phyloP scores from a whole-genome alignment of 2,888 invertebrate species.

The Ectemnius cavifrons region DNA sequence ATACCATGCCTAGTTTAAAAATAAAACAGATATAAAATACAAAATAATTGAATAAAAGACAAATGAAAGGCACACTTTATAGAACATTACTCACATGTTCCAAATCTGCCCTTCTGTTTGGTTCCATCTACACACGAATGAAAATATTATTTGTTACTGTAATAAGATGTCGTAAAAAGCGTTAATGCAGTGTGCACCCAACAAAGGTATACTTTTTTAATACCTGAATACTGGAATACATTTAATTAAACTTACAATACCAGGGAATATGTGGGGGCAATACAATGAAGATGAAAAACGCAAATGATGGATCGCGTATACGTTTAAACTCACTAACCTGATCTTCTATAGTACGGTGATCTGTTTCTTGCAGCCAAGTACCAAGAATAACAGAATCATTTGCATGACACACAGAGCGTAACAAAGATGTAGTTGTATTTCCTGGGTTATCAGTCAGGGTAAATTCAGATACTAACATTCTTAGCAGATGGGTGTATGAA shows the following conservation, averaged over 20 bases:
- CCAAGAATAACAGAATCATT: constrained; percentile 95
- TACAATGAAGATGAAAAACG: background rate
- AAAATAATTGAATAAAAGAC: background rate
- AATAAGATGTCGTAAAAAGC: constrained; percentile 21
- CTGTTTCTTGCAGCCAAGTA: constrained; percentile 97
- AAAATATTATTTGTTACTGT: constrained; percentile 50
- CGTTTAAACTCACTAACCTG: constrained; percentile 83
- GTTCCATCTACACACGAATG: constrained; percentile 85
- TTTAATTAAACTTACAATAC: too few species aligned
- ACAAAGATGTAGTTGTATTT: constrained; percentile 91
- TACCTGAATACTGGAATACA: too few species aligned
- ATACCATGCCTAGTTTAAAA: constrained; percentile 9
- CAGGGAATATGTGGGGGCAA: background rate
- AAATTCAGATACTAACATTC: constrained; percentile 96
- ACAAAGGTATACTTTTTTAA: too few species aligned
- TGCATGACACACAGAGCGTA: constrained; percentile 90
- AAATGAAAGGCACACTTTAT: constrained; percentile 53
- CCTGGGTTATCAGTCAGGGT: constrained; percentile 96
- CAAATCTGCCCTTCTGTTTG: constrained; percentile 88
- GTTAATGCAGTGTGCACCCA: background rate
- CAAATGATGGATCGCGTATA: too few species aligned
- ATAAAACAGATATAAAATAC: too few species aligned
- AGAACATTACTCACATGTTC: constrained; percentile 86
- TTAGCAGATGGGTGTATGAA: constrained; percentile 91
- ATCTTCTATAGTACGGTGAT: constrained; percentile 97